Evolutionary conservation across 30 jellyfish, hydroid and myxozoan genomes (phyloP).

Genomic region (Turritopsis dohrnii): DNA sequence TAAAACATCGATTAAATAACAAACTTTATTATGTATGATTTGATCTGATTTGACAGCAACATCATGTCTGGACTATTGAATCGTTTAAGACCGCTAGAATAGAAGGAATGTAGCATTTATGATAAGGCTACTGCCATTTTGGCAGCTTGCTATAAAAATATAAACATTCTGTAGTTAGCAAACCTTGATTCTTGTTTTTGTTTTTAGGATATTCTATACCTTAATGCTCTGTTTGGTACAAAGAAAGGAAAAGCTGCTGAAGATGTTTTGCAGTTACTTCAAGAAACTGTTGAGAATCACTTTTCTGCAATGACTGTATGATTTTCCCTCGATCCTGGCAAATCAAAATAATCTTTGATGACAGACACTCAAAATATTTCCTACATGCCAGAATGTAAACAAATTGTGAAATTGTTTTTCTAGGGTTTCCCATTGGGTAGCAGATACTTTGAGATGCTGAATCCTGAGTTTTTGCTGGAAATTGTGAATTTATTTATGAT

Average conservation of each 20-base stretch:
- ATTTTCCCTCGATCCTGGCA: no score
- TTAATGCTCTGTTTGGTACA: conserved; percentile 66
- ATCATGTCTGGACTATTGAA: no score
- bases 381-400: no score
- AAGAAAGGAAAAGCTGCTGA: conserved; percentile 76
- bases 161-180: not conserved
- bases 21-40: not conserved
- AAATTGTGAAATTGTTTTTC: not conserved
- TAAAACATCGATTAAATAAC: not conserved
- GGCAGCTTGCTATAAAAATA: no score
- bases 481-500: conserved; percentile 59
- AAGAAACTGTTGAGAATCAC: conserved; percentile 80
- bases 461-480: conserved; percentile 86
- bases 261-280: conserved; percentile 56
- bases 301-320: conserved; percentile 64
- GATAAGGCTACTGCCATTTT: no score
- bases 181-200: not conserved
- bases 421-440: conserved; percentile 94
- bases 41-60: not conserved
- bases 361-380: no score
- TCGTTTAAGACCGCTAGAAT: not conserved
- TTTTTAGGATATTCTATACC: conserved; percentile 65
- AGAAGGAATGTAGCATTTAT: not conserved
- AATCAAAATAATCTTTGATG: no score
- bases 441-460: conserved; percentile 66